A percentile compares a stretch with the other conserved stretches of the same genome.
Conservation (phyloP, 2,888 invertebrate genomes). For the Eurois occulta region DNA sequence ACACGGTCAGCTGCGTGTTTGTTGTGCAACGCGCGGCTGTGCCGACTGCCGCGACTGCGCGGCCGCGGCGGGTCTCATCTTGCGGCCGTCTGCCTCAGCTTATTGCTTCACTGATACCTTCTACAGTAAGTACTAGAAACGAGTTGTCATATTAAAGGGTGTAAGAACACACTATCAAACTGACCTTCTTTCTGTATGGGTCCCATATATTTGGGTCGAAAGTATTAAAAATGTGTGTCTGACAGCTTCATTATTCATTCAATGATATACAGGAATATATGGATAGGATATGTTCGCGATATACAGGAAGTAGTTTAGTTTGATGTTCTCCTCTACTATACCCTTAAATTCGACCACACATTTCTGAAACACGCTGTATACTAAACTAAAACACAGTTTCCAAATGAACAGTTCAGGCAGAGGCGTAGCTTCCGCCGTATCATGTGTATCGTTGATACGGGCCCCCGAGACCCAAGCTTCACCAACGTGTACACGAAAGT, state of each 20-base stretch:
- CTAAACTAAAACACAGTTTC: too few relatives aligned
- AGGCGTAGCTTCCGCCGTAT: too few relatives aligned
- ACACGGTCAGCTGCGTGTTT: not conserved
- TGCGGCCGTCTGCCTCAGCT: not conserved
- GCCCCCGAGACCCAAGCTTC: too few relatives aligned
- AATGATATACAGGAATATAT: not conserved
- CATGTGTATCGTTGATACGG: too few relatives aligned
- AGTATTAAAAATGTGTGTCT: too few relatives aligned
- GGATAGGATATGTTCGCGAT: too few relatives aligned
- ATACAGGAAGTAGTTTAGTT: not conserved
- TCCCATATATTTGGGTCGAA: not conserved
- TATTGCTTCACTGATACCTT: conserved; percentile 9
- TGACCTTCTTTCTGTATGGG: not conserved
- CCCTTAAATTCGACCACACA: not conserved
- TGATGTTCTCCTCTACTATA: not conserved
- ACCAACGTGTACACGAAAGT: too few relatives aligned
- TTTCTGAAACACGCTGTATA: not conserved
- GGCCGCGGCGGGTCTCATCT: not conserved
- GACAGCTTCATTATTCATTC: not conserved
- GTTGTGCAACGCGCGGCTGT: not conserved
- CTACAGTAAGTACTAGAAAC: not conserved
- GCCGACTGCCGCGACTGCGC: not conserved
- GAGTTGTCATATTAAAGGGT: not conserved
- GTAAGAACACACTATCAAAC: not conserved
- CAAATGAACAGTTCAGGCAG: too few relatives aligned